phyloP scores from a whole-genome alignment of 2,888 invertebrate genomes.

The Corythucha ciliata region DNA sequence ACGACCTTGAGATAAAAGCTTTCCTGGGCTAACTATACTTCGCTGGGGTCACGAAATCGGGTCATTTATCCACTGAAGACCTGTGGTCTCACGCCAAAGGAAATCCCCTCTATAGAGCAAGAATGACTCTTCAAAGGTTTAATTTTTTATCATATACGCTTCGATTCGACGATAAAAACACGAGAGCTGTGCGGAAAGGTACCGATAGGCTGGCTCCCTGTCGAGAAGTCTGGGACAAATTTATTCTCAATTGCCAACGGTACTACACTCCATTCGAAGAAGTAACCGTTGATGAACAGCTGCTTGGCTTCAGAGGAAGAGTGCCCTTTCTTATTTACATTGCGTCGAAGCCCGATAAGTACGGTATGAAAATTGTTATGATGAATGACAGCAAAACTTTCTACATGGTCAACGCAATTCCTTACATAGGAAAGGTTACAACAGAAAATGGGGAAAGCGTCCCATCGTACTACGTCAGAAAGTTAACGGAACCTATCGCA shows the following conservation, averaged over 20 bases:
- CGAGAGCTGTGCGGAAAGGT: not conserved
- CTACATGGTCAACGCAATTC: slow-evolving; percentile 25
- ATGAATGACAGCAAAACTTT: slow-evolving; percentile 16
- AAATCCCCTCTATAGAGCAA: slow-evolving; percentile 10
- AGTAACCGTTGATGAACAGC: slow-evolving; percentile 16
- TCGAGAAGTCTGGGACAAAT: slow-evolving; percentile 18
- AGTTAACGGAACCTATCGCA: too few species aligned
- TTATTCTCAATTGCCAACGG: slow-evolving; percentile 12
- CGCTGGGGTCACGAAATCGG: slow-evolving; percentile 17
- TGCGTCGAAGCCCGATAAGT: slow-evolving; percentile 12
- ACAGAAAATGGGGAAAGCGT: not conserved
- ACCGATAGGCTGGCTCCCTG: slow-evolving; percentile 16
- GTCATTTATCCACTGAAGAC: slow-evolving; percentile 9
- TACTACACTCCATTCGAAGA: slow-evolving; percentile 17
- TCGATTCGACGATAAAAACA: slow-evolving; percentile 14
- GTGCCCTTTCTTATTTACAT: slow-evolving; percentile 8
- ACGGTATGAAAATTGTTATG: slow-evolving; percentile 8
- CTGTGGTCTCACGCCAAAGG: slow-evolving; percentile 14
- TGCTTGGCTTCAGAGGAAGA: slow-evolving; percentile 17
- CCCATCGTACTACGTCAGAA: too few species aligned
- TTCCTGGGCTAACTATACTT: slow-evolving; percentile 14
- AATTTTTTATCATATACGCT: slow-evolving; percentile 9
- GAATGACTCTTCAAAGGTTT: slow-evolving; percentile 5
- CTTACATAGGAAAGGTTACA: slow-evolving; percentile 10
- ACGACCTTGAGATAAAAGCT: slow-evolving; percentile 5